Percentiles rank a stretch among this genome's conserved stretches.
Conservation (phyloP, 1,140 invertebrate genomes). For the Hydropsyche tenuis region DNA sequence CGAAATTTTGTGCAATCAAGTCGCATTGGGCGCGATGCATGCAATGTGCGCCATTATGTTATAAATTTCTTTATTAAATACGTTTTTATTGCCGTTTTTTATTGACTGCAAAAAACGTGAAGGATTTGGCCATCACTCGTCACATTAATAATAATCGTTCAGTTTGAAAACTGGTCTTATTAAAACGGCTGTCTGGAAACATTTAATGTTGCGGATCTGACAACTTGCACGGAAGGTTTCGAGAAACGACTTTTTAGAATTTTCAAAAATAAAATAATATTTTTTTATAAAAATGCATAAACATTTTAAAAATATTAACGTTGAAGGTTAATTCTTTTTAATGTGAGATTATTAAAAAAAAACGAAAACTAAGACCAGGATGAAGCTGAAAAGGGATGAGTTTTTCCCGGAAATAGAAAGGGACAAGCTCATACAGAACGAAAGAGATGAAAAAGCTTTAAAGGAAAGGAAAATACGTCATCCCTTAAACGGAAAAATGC, state of each 20-base stretch:
- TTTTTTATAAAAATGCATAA: no score
- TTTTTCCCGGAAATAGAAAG: conserved; percentile 4
- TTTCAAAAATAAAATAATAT: no score
- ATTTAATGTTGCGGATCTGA: conserved; percentile 11
- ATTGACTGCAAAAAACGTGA: neutral
- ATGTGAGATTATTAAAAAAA: conserved; percentile 34
- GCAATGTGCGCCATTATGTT: no score
- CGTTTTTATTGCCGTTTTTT: no score
- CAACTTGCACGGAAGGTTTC: neutral
- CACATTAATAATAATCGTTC: neutral
- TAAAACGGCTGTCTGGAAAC: conserved; percentile 13
- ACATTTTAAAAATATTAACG: neutral
- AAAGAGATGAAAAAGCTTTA: neutral
- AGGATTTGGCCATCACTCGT: conserved; percentile 10
- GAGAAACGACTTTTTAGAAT: no score
- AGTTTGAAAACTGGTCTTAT: conserved; percentile 14
- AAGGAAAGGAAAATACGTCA: conserved; percentile 9
- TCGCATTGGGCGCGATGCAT: no score
- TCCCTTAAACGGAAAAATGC: conserved; percentile 43
- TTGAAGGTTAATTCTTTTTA: conserved; percentile 21
- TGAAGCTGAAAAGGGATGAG: conserved; percentile 33
- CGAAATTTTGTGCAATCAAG: no score
- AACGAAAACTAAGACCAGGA: no score
- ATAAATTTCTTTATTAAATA: no score
- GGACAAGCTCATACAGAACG: neutral